Base-by-base conservation (phyloP, 2,888 invertebrate species). In the Drymonia ruficornis region DNA sequence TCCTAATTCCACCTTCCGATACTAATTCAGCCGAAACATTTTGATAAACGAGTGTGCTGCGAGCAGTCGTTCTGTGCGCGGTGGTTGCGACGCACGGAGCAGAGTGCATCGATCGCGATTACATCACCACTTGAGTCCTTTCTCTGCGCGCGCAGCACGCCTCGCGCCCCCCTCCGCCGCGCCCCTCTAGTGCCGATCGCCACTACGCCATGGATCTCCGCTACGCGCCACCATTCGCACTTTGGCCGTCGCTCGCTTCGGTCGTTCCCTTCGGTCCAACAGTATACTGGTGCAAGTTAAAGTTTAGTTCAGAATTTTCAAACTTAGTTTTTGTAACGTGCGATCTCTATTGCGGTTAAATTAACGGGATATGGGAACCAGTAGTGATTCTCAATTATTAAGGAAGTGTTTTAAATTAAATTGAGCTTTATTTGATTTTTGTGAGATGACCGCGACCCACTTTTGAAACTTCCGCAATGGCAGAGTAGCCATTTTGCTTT, bases 61-160 rank as follows among this genome's bases (percentile, higher is more conserved):
- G 23, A 11, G 16, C 40, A 53, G 52, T 59, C 47, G 48, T 8
- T 15, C 31, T 19, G 19, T 49, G 43, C 16, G 42, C 55, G 56
- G 9, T 31, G 51, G 42, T 16, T 52, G 50, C 29, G 44, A 48
- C 53, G 51, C 52, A 56, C 69, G 73, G 76, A 76, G 68, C 72
- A 75, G 78, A 82, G 86, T 90, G 88, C 91, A 92, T 92, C 90
- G 92, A 92, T 91, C 90, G 91, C 81, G 86, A 87, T 92, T 92
- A 91, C 91, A 90, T 92, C 91, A 91, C 81, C 86, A 84, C 84
- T 87, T 79, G 86, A 87, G 87, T 87, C 89, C 91, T 89, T 90
- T 90, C 89, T 87, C 88, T 90, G 91, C 89, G 91, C 87, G 90
- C 91, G 90, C 91, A 86, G 78, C 73, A 65, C 80, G 75, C 80